A percentile compares a stretch with the other conserved stretches of the same genome.
Evolutionary conservation across 2,797 vertebrate species (phyloP).

Genomic region (Coendou prehensilis): DNA sequence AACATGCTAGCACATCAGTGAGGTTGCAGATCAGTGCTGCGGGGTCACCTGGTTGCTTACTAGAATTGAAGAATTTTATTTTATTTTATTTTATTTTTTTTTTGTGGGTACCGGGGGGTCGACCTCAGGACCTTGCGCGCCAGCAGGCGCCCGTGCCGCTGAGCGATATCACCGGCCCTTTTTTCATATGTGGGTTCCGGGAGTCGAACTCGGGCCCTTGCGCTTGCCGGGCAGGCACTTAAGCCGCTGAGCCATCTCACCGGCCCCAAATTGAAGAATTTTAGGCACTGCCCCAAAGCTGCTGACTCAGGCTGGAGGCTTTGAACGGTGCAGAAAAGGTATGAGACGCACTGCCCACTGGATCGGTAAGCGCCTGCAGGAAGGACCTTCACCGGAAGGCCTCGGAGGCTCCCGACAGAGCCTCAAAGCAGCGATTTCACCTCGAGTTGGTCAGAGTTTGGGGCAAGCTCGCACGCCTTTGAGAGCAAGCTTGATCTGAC

Average conservation of each 20-base stretch:
- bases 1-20: not conserved
- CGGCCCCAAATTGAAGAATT: constrained; percentile 25
- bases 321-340: not conserved
- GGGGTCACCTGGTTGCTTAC: not conserved
- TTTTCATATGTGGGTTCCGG: too few relatives aligned
- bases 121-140: too few relatives aligned
- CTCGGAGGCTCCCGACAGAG: not conserved
- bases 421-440: not conserved
- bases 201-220: too few relatives aligned
- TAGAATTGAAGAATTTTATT: not conserved
- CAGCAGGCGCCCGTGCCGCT: too few relatives aligned
- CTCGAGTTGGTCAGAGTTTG: not conserved
- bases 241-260: too few relatives aligned
- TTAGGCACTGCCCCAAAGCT: not conserved
- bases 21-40: not conserved
- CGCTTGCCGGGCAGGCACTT: too few relatives aligned
- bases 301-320: not conserved
- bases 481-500: not conserved
- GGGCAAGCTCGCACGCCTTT: not conserved
- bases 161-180: too few relatives aligned
- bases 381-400: not conserved
- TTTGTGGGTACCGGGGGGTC: too few relatives aligned
- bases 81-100: too few relatives aligned
- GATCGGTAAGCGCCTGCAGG: not conserved
- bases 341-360: not conserved